Percentiles rank a stretch among this genome's conserved stretches.
Evolutionary conservation across 2,888 invertebrate genomes (phyloP).

Genomic region (Bedellia somnulentella): DNA sequence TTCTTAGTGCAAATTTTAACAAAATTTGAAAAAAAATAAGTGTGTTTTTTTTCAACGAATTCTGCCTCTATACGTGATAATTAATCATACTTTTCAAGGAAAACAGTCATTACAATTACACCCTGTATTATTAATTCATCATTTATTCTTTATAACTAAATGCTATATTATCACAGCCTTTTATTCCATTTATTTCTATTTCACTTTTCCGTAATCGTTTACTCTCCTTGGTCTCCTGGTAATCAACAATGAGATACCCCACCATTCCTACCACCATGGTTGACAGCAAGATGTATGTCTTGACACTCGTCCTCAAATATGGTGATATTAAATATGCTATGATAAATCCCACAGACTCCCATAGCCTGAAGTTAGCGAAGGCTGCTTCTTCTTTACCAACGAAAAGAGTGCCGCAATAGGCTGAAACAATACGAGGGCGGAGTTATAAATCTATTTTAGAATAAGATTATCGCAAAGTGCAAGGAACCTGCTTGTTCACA

Average conservation of each 20-base stretch:
- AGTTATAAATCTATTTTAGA: no score
- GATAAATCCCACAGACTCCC: slow-evolving; percentile 69
- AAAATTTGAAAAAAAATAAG: no score
- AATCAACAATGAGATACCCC: slow-evolving; percentile 52
- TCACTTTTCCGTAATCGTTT: no score
- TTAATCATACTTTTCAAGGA: no score
- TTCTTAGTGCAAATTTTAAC: no score
- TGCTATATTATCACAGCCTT: not conserved
- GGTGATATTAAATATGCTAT: slow-evolving; percentile 63
- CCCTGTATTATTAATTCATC: not conserved
- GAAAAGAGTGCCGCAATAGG: slow-evolving; percentile 67
- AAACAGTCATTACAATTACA: no score
- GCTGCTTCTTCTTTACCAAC: slow-evolving; percentile 66
- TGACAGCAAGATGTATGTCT: slow-evolving; percentile 52
- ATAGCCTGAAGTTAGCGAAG: slow-evolving; percentile 70
- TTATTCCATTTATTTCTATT: no score
- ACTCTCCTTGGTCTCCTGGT: slow-evolving; percentile 22
- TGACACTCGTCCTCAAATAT: slow-evolving; percentile 47
- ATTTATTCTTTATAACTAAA: not conserved
- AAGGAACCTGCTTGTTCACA: no score
- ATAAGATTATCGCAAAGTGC: no score
- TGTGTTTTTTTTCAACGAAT: no score
- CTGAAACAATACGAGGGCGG: slow-evolving; percentile 31
- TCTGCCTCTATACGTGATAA: no score
- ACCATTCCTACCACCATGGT: slow-evolving; percentile 50